A percentile compares a stretch with the other conserved stretches of the same genome.
These are phyloP conservation scores for Anthopleura xanthogrammica DNA, from an alignment of 92 coral and sea anemone species.

Conservation along the genomic window DNA sequence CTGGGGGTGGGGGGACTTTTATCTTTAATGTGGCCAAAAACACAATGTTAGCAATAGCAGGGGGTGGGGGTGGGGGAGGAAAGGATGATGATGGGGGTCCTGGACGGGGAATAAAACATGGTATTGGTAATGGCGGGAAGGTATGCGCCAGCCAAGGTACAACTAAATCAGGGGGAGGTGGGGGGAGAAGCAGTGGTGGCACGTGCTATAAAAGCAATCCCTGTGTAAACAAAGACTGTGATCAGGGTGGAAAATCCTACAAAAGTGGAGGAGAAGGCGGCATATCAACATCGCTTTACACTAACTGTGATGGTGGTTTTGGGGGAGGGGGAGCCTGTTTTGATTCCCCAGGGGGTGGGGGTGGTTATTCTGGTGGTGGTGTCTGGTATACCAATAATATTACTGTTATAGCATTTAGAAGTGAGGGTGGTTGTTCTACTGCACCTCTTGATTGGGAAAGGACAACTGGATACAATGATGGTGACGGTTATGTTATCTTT, in stretches of 20 bases:
- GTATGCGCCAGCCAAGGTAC: constrained; percentile 29
- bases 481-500: constrained; percentile 47
- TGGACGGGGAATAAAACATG: constrained; percentile 3
- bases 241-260: constrained; percentile 42
- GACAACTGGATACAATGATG: constrained; percentile 10
- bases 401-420: constrained; percentile 27
- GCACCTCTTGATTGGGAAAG: constrained; percentile 7
- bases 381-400: background rate
- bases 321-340: constrained; percentile 63
- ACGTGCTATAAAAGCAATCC: constrained; percentile 14
- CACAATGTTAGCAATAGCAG: constrained; percentile 33
- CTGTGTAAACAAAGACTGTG: constrained; percentile 29
- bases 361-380: constrained; percentile 69
- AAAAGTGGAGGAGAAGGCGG: constrained; percentile 62
- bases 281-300: background rate
- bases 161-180: constrained; percentile 52
- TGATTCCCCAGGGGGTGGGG: constrained; percentile 57
- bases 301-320: constrained; percentile 41
- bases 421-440: constrained; percentile 24
- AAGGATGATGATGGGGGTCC: constrained; percentile 18
- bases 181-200: constrained; percentile 48
- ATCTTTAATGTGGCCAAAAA: background rate
- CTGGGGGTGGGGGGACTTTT: constrained; percentile 77
- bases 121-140: constrained; percentile 33
- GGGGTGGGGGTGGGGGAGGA: constrained; percentile 79